Evolutionary conservation across 2,113 vertebrate species (phyloP), one percentile per base, ranked within the genome.

Genomic region (Origma solitaria): DNA sequence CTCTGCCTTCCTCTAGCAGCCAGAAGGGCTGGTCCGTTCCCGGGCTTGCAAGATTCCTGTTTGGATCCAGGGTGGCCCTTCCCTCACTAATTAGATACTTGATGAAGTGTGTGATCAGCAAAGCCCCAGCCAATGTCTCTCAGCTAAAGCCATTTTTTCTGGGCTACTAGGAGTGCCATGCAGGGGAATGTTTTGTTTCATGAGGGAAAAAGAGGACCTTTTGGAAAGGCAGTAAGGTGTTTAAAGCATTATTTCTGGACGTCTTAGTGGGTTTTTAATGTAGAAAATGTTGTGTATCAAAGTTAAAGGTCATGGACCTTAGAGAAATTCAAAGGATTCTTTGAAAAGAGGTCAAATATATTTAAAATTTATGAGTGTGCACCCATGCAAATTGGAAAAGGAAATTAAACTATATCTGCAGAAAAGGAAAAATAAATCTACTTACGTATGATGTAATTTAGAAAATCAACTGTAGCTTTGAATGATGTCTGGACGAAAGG

Each of bases 381-480:
- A 94, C 72, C 82, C 92, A 93, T 86, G 86, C 69, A 97, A 95
- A 96, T 95, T 94, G 88, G 75, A 94, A 91, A 86, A 97, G 70
- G 75, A 96, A 95, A 96, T 92, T 92, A 94, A 96, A 95, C 92
- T 94, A 6, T 87, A 96, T 80, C 87, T 94, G 81, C 69, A 64
- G 60, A 92, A 92, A 96, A 92, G 80, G 58, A 94, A 91, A 94
- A 89, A 90, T 92, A 96, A 90, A 96, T 93, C 75, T 86, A 82
- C 84, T 94, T 88, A 93, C 20, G 5, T 68, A 85, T 95, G 92
- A 94, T 96, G 91, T 89, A 87, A 95, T 95, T 95, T 94, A 94
- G 79, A 93, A 95, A 92, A 86, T 92, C 82, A 94, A 23, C 88
- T 95, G 78, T 75, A 94, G 87, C 87, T 96, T 77, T 91, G 82